A percentile compares a stretch with the other conserved stretches of the same genome.
Evolutionary conservation across 2,888 invertebrate genomes (phyloP).

Genomic region (Drosophila merina): DNA sequence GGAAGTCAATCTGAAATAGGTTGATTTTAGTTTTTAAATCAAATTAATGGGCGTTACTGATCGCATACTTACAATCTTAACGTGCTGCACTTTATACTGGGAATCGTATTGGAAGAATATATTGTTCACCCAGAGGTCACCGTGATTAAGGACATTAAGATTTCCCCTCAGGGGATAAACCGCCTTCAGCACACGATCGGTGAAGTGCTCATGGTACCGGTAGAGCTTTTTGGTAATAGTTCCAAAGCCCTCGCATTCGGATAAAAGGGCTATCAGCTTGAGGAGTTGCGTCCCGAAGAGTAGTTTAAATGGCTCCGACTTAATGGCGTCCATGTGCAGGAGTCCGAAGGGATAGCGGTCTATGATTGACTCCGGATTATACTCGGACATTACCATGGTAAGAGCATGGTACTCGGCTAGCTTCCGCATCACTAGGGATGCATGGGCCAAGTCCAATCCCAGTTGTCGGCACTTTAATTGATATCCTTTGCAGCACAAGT

Average conservation of each 20-base stretch:
- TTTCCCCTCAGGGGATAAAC: constrained; percentile 76
- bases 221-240: constrained; percentile 72
- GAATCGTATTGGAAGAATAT: constrained; percentile 84
- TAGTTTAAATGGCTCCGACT: constrained; percentile 73
- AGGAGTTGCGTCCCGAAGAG: constrained; percentile 81
- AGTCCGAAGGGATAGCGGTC: constrained; percentile 77
- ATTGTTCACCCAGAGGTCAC: constrained; percentile 85
- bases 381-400: constrained; percentile 85
- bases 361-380: constrained; percentile 66
- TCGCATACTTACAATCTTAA: constrained; percentile 82
- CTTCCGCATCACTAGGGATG: constrained; percentile 84
- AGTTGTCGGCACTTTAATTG: constrained; percentile 85
- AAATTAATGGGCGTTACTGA: background rate
- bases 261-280: constrained; percentile 72
- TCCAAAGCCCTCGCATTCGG: constrained; percentile 65
- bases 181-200: constrained; percentile 71
- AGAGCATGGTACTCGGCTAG: constrained; percentile 86
- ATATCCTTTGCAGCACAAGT: constrained; percentile 84
- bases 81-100: constrained; percentile 75
- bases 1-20: constrained; percentile 81
- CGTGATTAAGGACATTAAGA: constrained; percentile 85
- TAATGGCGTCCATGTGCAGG: constrained; percentile 78
- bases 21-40: background rate
- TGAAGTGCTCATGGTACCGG: constrained; percentile 78
- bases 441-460: constrained; percentile 85